Evolutionary conservation across 2,797 vertebrate species (phyloP).

Genomic region (Florisuga fusca): DNA sequence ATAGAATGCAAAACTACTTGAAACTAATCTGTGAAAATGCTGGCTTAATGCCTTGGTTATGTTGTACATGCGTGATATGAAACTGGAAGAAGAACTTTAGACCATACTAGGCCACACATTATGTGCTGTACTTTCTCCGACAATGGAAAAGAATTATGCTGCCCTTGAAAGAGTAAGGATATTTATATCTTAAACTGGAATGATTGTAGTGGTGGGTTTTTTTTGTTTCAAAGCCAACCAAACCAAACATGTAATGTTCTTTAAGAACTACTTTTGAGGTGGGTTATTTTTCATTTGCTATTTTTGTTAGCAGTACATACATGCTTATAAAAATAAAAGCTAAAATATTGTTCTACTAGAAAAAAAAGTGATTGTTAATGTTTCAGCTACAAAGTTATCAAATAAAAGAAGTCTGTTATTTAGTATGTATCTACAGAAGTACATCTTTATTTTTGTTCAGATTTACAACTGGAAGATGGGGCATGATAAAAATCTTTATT

Average conservation of each 20-base stretch:
- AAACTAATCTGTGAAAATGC: neutral
- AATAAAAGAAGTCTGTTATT: neutral
- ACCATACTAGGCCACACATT: neutral
- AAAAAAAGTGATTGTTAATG: neutral
- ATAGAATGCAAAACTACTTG: neutral
- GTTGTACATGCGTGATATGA: neutral
- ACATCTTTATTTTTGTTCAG: neutral
- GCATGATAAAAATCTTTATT: neutral
- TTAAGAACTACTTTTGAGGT: neutral
- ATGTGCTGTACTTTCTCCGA: neutral
- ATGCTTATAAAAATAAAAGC: neutral
- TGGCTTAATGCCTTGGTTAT: neutral
- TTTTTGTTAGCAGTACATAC: neutral
- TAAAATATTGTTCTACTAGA: neutral
- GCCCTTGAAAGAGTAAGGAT: neutral
- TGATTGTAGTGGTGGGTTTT: neutral
- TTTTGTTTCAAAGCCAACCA: neutral
- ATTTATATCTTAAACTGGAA: neutral
- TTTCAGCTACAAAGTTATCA: neutral
- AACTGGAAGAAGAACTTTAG: neutral
- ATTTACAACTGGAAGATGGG: neutral
- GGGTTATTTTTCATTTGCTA: neutral
- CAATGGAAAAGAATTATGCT: neutral
- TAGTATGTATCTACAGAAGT: neutral
- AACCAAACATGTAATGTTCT: neutral